These are phyloP conservation scores for Micronycteris hirsuta DNA, from an alignment of 2,113 vertebrate species.

Conservation along the genomic window DNA sequence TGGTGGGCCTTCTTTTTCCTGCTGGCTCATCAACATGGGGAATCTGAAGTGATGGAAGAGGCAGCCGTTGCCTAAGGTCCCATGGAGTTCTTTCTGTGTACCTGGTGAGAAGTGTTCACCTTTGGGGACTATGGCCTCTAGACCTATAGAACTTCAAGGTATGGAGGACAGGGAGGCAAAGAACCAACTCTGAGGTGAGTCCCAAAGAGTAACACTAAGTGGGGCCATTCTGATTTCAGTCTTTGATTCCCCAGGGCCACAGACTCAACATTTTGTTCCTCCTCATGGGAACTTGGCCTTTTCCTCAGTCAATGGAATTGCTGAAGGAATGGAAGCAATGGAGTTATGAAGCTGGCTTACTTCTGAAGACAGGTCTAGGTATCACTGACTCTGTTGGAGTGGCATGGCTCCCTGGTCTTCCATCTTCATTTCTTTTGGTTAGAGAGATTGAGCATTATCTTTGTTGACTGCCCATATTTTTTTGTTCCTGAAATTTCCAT, in stretches of 20 bases:
- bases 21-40: rapidly evolving
- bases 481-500: rapidly evolving
- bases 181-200: background rate
- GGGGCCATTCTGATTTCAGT: rapidly evolving
- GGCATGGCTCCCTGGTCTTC: background rate
- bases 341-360: rapidly evolving
- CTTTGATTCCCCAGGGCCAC: background rate
- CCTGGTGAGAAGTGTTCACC: background rate
- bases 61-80: rapidly evolving
- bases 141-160: background rate
- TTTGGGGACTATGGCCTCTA: background rate
- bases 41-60: background rate
- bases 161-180: background rate
- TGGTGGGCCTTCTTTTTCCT: rapidly evolving
- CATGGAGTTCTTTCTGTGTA: rapidly evolving
- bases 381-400: rapidly evolving
- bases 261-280: background rate
- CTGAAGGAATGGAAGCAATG: no score
- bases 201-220: no score
- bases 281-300: rapidly evolving
- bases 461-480: background rate
- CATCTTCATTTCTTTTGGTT: no score
- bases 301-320: rapidly evolving
- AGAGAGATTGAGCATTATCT: background rate
- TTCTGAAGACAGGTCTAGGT: no score